A percentile compares a stretch with the other conserved stretches of the same genome.
phyloP scores from a whole-genome alignment of 2,113 vertebrate species.

The Calonectris borealis region DNA sequence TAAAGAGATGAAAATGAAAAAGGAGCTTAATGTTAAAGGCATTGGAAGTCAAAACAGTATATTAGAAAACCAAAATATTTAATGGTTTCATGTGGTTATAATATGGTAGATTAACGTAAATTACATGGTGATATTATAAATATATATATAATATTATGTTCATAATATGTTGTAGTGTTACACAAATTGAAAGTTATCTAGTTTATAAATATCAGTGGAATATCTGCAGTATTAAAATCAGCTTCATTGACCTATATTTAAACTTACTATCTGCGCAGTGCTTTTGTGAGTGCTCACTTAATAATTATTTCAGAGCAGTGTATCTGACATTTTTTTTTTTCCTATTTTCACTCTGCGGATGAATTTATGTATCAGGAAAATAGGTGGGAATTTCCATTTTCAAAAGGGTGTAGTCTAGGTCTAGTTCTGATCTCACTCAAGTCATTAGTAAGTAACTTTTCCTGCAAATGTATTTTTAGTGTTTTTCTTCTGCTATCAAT shows the following conservation, averaged over 20 bases:
- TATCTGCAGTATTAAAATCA: background rate
- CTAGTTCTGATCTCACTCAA: background rate
- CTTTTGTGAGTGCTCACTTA: background rate
- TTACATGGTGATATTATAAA: background rate
- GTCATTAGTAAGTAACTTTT: background rate
- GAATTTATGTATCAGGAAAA: background rate
- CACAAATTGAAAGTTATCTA: background rate
- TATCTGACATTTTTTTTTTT: background rate
- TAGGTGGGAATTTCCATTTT: background rate
- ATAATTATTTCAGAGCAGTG: background rate
- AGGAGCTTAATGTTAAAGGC: background rate
- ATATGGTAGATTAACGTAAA: background rate
- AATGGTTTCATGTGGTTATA: background rate
- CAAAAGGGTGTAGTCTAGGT: background rate
- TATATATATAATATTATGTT: background rate
- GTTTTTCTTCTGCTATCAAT: background rate
- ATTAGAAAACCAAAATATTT: background rate
- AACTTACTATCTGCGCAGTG: background rate
- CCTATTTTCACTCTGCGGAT: background rate
- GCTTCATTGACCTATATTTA: background rate
- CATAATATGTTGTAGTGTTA: background rate
- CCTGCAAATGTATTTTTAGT: background rate
- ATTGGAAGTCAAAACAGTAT: background rate
- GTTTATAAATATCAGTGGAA: background rate
- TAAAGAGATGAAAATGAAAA: background rate